Evolutionary conservation across 1,140 invertebrate genomes (phyloP).

Genomic region (Wiebesia pumilae): DNA sequence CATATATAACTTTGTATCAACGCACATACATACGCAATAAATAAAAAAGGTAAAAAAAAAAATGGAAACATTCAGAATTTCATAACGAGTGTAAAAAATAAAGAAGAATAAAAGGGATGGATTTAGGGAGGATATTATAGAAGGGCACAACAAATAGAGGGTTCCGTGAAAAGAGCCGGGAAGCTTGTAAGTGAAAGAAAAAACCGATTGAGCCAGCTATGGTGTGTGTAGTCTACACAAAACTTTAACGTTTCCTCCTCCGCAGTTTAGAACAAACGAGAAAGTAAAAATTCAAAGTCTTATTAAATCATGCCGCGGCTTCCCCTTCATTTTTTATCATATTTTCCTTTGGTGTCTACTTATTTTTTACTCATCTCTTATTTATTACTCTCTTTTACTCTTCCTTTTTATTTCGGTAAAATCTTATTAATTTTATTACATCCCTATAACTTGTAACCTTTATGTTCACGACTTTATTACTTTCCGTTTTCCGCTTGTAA

Average conservation of each 20-base stretch:
- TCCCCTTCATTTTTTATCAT: neutral
- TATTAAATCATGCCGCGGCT: neutral
- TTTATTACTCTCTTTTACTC: no score
- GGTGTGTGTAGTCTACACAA: neutral
- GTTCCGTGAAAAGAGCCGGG: neutral
- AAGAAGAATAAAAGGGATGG: neutral
- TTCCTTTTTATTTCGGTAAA: neutral
- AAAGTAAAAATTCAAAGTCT: neutral
- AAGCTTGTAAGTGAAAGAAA: neutral
- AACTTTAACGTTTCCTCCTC: neutral
- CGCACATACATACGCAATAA: neutral
- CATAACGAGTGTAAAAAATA: neutral
- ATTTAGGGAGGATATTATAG: neutral
- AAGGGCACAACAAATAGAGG: neutral
- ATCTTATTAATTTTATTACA: neutral
- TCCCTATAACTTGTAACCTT: neutral
- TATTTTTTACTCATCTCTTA: no score
- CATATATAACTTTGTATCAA: neutral
- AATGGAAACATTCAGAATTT: neutral
- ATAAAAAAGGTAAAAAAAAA: neutral
- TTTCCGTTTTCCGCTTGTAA: neutral
- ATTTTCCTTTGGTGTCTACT: neutral
- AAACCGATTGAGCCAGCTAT: neutral
- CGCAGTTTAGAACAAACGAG: neutral
- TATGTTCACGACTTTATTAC: neutral